Evolutionary conservation across 2,797 vertebrate genomes (phyloP).

Genomic region (Girardinus metallicus): DNA sequence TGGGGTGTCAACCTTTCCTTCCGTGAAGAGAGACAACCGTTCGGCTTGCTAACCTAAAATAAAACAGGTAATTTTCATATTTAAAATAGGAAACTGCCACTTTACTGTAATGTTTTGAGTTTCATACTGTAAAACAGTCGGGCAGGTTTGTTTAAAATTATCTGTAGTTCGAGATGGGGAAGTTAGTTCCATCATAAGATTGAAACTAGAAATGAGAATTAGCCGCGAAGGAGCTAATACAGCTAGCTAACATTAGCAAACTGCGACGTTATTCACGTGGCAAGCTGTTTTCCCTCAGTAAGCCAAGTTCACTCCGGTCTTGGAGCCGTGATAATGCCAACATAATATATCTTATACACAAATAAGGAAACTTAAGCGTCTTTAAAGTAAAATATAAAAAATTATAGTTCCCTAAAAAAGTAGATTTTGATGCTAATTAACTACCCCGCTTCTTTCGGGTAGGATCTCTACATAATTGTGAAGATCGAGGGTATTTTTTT

Average conservation of each 20-base stretch:
- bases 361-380: not conserved
- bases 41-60: not conserved
- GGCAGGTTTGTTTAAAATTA: not conserved
- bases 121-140: not conserved
- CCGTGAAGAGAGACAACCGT: not conserved
- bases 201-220: not conserved
- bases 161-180: not conserved
- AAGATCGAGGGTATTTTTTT: not conserved
- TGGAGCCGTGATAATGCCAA: not conserved
- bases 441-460: not conserved
- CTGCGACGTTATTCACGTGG: not conserved
- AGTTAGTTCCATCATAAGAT: not conserved
- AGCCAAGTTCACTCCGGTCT: not conserved
- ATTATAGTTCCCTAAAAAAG: not conserved
- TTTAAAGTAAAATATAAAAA: not conserved
- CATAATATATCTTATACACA: not conserved
- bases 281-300: not conserved
- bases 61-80: constrained; percentile 5
- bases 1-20: constrained; percentile 10
- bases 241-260: not conserved
- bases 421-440: not conserved
- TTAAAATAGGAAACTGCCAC: not conserved
- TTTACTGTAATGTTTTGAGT: not conserved
- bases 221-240: not conserved
- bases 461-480: not conserved